A percentile compares a stretch with the other conserved stretches of the same genome.
phyloP scores from a whole-genome alignment of 2,113 vertebrate species.

The Turnix velox region DNA sequence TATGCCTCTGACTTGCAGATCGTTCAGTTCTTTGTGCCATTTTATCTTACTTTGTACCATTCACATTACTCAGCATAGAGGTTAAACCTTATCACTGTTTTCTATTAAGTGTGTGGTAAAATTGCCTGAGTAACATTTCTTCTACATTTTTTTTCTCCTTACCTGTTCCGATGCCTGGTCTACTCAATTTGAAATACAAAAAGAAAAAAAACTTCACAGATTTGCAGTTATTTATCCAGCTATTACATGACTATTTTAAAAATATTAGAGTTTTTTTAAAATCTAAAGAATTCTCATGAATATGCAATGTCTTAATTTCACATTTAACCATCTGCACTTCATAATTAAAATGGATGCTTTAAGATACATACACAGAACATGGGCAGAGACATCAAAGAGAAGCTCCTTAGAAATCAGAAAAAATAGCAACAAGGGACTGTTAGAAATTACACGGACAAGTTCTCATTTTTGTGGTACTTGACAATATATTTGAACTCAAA shows the following conservation, averaged over 20 bases:
- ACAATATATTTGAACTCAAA: neutral
- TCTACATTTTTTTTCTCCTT: neutral
- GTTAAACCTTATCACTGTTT: neutral
- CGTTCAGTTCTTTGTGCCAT: neutral
- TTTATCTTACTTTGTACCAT: neutral
- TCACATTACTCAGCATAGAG: neutral
- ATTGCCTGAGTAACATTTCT: neutral
- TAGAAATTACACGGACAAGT: neutral
- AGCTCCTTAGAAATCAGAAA: neutral
- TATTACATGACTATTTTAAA: neutral
- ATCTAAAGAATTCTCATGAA: neutral
- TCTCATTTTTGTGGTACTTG: neutral
- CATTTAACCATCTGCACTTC: neutral
- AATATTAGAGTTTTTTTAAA: neutral
- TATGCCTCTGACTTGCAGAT: neutral
- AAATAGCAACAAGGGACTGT: neutral
- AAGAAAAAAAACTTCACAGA: too few relatives aligned
- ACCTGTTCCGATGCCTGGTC: neutral
- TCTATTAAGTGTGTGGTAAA: neutral
- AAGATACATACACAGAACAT: fast-evolving
- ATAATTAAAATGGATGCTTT: neutral
- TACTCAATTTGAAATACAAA: neutral
- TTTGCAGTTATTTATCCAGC: neutral
- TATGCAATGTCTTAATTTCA: neutral
- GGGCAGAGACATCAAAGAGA: too few relatives aligned